Percentiles rank a stretch among this genome's conserved stretches.
phyloP scores from a whole-genome alignment of 2,113 vertebrate species.

The Thoracochromis brauschi region DNA sequence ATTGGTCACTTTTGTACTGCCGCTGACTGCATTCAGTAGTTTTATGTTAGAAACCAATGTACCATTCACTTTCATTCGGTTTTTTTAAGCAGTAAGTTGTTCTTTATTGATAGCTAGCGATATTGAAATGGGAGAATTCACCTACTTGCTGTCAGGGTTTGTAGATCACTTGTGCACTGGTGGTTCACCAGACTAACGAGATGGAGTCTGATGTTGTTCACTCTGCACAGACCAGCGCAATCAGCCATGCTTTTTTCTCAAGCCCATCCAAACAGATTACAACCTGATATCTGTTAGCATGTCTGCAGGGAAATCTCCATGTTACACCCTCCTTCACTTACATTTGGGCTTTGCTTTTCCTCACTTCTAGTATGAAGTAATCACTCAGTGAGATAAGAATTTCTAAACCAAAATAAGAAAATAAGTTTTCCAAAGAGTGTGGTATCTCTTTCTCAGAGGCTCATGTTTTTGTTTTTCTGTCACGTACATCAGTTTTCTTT shows the following conservation, averaged over 20 bases:
- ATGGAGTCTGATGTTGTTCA: neutral
- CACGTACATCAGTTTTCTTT: neutral
- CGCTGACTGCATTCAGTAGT: neutral
- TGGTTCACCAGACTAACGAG: neutral
- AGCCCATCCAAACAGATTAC: neutral
- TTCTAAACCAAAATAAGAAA: neutral
- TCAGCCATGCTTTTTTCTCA: neutral
- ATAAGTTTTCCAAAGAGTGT: neutral
- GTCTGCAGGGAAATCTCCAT: neutral
- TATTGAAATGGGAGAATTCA: neutral
- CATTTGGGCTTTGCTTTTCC: neutral
- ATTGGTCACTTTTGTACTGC: neutral
- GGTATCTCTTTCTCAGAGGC: neutral
- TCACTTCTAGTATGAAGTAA: neutral
- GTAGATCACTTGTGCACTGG: neutral
- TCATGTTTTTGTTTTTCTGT: neutral
- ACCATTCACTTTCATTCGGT: neutral
- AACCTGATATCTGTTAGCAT: neutral
- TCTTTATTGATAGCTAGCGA: neutral
- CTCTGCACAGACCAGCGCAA: neutral
- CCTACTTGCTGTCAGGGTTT: neutral
- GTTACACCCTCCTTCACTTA: neutral
- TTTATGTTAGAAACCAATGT: neutral
- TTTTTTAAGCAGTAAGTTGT: neutral
- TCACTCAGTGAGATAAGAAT: neutral